Conservation (phyloP, 2,797 vertebrate species). For the Silurus lanzhouensis region DNA sequence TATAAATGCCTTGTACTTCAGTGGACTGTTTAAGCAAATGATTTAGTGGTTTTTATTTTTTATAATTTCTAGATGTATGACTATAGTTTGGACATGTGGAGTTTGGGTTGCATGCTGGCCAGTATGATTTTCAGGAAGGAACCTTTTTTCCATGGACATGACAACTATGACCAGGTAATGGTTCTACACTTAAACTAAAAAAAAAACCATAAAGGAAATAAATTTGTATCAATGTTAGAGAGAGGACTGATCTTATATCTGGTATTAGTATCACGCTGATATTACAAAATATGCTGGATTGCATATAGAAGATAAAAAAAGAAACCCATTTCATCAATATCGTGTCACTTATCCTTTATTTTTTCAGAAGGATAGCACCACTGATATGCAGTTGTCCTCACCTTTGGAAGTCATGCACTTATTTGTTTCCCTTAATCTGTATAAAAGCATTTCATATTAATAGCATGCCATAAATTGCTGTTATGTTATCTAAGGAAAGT, state of each 20-base stretch:
- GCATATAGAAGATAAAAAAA: neutral
- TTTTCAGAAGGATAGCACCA: neutral
- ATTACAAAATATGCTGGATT: neutral
- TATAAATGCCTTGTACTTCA: neutral
- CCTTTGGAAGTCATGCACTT: neutral
- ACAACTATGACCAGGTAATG: constrained; percentile 98
- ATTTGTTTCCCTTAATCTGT: neutral
- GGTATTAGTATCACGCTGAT: neutral
- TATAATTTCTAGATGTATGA: constrained; percentile 90
- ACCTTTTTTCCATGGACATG: constrained; percentile 98
- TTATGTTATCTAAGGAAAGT: neutral
- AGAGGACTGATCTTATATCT: no score
- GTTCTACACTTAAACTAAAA: neutral
- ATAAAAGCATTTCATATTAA: neutral
- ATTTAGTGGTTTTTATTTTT: constrained; percentile 31
- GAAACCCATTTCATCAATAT: no score
- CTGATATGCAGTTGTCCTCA: neutral
- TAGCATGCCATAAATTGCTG: neutral
- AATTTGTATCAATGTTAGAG: neutral
- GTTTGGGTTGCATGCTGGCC: constrained; percentile 98
- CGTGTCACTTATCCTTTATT: neutral
- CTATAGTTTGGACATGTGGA: constrained; percentile 99
- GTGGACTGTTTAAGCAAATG: neutral
- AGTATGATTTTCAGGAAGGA: constrained; percentile 99
- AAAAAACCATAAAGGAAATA: neutral